phyloP scores from a whole-genome alignment of 2,797 vertebrate species.

The Microhierax caerulescens region DNA sequence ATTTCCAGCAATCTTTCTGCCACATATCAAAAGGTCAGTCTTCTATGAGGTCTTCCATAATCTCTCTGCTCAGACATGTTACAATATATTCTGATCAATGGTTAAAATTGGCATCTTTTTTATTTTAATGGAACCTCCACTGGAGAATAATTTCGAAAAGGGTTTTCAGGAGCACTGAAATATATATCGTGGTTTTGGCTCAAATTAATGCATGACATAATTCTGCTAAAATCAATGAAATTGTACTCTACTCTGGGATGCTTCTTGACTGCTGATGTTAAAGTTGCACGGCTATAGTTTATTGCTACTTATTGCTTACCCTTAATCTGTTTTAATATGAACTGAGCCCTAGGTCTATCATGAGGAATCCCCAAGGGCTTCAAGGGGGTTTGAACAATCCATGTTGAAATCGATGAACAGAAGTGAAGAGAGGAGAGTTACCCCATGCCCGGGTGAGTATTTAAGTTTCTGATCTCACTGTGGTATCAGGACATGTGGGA shows the following conservation, averaged over 20 bases:
- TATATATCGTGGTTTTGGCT: background rate
- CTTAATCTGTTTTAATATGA: background rate
- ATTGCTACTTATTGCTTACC: background rate
- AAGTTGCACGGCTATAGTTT: background rate
- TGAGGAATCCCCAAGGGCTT: background rate
- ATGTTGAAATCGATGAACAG: background rate
- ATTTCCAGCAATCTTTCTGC: constrained; percentile 2
- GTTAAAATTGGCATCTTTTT: background rate
- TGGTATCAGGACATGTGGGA: background rate
- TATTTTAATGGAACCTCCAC: background rate
- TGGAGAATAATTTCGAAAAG: background rate
- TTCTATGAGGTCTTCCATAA: background rate
- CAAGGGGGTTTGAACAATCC: background rate
- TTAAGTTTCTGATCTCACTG: background rate
- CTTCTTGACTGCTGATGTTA: background rate
- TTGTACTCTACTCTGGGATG: background rate
- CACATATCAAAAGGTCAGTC: background rate
- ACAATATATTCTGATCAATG: background rate
- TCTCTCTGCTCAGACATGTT: background rate
- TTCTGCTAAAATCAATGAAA: constrained; percentile 34
- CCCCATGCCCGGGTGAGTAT: rapidly evolving
- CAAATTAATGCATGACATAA: constrained; percentile 17
- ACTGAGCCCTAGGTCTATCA: background rate
- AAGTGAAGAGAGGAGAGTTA: background rate
- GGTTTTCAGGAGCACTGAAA: background rate